These are phyloP conservation scores for Danio rerio DNA, from an alignment of 2,113 vertebrate genomes.

Conservation along the genomic window DNA sequence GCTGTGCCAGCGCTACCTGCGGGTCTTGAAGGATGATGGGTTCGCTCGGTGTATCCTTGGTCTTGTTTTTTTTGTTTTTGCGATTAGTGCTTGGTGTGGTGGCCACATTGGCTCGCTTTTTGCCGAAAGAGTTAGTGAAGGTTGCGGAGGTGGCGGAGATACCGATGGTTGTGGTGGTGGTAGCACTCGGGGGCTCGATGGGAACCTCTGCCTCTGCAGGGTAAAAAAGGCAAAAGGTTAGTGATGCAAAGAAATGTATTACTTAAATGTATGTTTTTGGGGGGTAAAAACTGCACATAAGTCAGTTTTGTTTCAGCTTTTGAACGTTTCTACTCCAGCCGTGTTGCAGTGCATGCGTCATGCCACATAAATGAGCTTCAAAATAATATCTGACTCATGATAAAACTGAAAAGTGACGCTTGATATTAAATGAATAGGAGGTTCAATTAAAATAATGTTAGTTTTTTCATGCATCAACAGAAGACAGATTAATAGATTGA, in stretches of 20 bases:
- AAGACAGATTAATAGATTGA: too few relatives aligned
- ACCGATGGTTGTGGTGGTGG: slow-evolving; percentile 97
- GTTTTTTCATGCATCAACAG: too few relatives aligned
- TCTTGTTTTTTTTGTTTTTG: slow-evolving; percentile 99
- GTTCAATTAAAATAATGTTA: too few relatives aligned
- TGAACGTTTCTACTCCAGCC: neutral
- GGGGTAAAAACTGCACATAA: neutral
- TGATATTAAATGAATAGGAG: too few relatives aligned
- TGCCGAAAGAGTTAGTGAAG: slow-evolving; percentile 94
- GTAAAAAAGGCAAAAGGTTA: slow-evolving; percentile 32
- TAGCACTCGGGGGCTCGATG: slow-evolving; percentile 97
- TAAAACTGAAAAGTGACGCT: too few relatives aligned
- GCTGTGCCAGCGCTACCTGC: slow-evolving; percentile 93
- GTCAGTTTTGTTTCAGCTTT: neutral
- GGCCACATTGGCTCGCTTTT: slow-evolving; percentile 92
- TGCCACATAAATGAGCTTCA: too few relatives aligned
- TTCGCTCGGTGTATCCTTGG: slow-evolving; percentile 90
- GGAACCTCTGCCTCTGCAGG: slow-evolving; percentile 91
- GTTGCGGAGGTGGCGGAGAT: slow-evolving; percentile 97
- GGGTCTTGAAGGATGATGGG: slow-evolving; percentile 95
- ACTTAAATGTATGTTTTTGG: neutral
- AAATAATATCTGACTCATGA: too few relatives aligned
- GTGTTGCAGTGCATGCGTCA: neutral
- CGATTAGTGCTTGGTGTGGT: slow-evolving; percentile 93
- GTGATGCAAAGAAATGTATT: neutral